phyloP scores from a whole-genome alignment of 2,888 invertebrate species.

The Anagyrus pseudococci region DNA sequence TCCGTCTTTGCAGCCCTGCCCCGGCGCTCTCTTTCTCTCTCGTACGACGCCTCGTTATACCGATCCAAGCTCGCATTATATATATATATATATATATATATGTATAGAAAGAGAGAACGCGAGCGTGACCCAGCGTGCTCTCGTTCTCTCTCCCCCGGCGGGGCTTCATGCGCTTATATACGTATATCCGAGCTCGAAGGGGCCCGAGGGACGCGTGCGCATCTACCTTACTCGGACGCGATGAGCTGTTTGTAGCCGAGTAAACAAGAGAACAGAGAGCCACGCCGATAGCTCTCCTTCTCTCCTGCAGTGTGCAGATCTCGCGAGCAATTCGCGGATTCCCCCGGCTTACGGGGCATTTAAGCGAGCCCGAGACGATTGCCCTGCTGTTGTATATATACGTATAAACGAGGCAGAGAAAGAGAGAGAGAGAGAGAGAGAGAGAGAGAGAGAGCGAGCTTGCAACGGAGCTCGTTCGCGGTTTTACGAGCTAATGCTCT shows the following conservation, averaged over 20 bases:
- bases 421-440: too few species aligned
- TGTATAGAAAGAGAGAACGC: not conserved
- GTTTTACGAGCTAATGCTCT: too few species aligned
- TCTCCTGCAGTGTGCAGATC: too few species aligned
- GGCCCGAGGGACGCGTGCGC: not conserved
- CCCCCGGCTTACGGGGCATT: too few species aligned
- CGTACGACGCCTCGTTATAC: not conserved
- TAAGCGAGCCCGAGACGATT: too few species aligned
- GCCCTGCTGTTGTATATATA: too few species aligned
- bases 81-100: not conserved
- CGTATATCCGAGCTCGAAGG: not conserved
- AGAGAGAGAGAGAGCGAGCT: too few species aligned
- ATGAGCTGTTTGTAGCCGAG: conserved; percentile 11
- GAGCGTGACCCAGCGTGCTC: conserved; percentile 16
- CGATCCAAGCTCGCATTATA: not conserved
- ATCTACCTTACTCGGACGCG: not conserved
- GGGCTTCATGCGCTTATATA: not conserved
- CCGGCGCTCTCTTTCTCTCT: conserved; percentile 5
- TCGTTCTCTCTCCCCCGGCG: not conserved
- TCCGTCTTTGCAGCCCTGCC: conserved; percentile 18
- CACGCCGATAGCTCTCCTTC: not conserved
- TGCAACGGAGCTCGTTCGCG: too few species aligned
- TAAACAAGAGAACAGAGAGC: conserved; percentile 1
- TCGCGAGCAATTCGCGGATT: too few species aligned
- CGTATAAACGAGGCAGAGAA: too few species aligned